These are phyloP conservation scores for Ashinkailepas kermadecensis DNA, from an alignment of 2,888 invertebrate species.

Conservation along the genomic window DNA sequence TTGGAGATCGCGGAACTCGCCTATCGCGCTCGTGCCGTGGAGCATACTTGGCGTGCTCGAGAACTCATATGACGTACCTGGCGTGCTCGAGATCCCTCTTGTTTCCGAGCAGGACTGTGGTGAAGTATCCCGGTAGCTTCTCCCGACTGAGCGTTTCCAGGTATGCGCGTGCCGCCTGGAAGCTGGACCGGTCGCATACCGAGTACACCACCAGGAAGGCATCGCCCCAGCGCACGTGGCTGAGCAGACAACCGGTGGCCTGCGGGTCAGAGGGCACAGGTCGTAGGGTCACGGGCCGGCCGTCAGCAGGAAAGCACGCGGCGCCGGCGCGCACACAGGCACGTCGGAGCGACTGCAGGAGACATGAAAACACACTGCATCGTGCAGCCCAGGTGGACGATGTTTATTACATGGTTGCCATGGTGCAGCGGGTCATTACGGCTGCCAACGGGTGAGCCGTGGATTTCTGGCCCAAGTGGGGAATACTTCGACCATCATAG, in stretches of 20 bases:
- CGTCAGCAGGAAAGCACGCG: background rate
- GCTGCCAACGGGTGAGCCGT: no score
- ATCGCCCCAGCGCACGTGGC: conserved; percentile 70
- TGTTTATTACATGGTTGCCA: no score
- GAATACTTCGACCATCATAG: no score
- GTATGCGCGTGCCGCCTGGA: conserved; percentile 63
- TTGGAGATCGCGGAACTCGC: no score
- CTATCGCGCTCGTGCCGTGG: no score
- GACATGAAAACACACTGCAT: background rate
- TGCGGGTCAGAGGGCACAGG: background rate
- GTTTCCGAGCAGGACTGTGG: conserved; percentile 68
- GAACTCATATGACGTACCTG: conserved; percentile 48
- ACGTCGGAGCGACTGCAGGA: background rate
- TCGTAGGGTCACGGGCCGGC: background rate
- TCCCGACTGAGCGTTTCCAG: conserved; percentile 62
- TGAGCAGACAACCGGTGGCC: conserved; percentile 8
- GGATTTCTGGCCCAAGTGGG: no score
- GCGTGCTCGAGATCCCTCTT: conserved; percentile 73
- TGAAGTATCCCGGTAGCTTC: conserved; percentile 65
- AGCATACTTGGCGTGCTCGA: no score
- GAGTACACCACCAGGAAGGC: conserved; percentile 75
- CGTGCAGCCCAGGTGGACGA: background rate
- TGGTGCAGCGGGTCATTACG: no score
- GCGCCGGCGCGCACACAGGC: background rate
- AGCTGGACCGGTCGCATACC: conserved; percentile 66